Evolutionary conservation across 2,888 invertebrate species (phyloP).

Genomic region (Ferrisia virgata): DNA sequence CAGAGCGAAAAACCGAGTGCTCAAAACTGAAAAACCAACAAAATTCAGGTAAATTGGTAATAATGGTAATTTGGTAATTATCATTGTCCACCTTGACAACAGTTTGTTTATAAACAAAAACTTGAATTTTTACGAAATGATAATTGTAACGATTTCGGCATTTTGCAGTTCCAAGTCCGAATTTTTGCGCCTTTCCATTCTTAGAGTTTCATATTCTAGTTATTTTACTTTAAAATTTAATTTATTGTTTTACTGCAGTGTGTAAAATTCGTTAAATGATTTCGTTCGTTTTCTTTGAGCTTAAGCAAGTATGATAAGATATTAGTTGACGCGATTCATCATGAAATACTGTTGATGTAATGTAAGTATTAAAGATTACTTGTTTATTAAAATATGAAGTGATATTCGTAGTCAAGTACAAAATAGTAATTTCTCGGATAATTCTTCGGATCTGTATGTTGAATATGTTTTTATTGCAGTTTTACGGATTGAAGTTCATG

Average conservation of each 20-base stretch:
- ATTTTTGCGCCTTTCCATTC: slow-evolving; percentile 18
- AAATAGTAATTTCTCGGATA: background rate
- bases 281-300: background rate
- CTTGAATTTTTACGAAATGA: background rate
- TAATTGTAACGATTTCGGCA: background rate
- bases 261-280: background rate
- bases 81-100: slow-evolving; percentile 20
- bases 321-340: too few relatives aligned
- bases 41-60: too few relatives aligned
- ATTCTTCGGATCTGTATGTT: background rate
- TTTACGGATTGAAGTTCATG: background rate
- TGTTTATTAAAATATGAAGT: too few relatives aligned
- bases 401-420: too few relatives aligned
- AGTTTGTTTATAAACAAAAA: slow-evolving; percentile 31
- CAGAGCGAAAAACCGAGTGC: too few relatives aligned
- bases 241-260: background rate
- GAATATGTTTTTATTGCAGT: background rate
- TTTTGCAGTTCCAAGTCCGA: background rate
- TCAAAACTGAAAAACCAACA: too few relatives aligned
- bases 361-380: too few relatives aligned
- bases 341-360: too few relatives aligned
- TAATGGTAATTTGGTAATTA: background rate
- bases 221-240: background rate
- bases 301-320: background rate
- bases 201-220: background rate